Evolutionary conservation across 2,888 invertebrate genomes (phyloP), one percentile per base, ranked within the genome.

Genomic region (Meganola albula): DNA sequence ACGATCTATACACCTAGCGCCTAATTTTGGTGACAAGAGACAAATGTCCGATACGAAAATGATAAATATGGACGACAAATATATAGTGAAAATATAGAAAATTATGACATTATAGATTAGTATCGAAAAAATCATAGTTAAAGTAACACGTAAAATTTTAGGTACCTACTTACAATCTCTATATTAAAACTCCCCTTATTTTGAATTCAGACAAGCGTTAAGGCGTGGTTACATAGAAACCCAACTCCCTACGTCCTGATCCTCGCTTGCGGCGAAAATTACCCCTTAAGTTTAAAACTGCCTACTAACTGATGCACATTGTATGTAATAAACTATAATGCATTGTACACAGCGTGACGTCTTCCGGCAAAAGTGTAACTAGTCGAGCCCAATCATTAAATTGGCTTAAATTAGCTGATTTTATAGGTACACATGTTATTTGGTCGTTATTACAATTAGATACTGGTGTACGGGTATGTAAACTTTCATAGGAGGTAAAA

Each of bases 171-270:
- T n/a, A n/a, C n/a, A n/a, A n/a, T n/a, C n/a, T n/a, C n/a, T n/a
- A n/a, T 46, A 51, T 47, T 50, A 49, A 50, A 48, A 63, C 59
- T 60, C 59, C 59, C 53, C 58, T 50, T 56, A 47, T 40, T 29
- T 46, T 37, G 40, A 55, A 54, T 60, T 55, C 47, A 71, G 61
- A 67, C 44, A 70, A 66, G 58, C 65, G 64, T 63, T 61, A 65
- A 76, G 79, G 79, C 77, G 78, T 76, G 79, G 77, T 71, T 65
- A 64, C 48, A 62, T 55, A 61, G 60, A 65, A 64, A 63, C 63
- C 58, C 58, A 62, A 69, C 67, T 58, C 74, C 76, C 77, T 73
- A 58, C 63, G 58, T 66, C 63, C 63, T 61, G 59, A 65, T 59
- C 63, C 65, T 63, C 49, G 65, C 72, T 68, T 53, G 69, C 68